Evolutionary conservation across 1,140 invertebrate species (phyloP), one percentile per base, ranked within the genome.

Genomic region (Megathymus violae): DNA sequence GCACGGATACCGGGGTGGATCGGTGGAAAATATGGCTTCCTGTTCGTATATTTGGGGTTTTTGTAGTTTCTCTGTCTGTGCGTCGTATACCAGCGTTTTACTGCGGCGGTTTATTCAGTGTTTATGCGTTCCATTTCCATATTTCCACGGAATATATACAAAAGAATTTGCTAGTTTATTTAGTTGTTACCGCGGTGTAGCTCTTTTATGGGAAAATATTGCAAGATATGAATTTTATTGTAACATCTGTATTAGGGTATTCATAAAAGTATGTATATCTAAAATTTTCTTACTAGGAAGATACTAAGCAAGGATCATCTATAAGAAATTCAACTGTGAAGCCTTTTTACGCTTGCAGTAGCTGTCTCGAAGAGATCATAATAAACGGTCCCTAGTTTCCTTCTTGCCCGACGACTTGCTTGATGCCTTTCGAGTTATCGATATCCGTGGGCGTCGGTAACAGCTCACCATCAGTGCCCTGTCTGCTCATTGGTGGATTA

Each of bases 11-110:
- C 81, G 68, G 87, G 85, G 86, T 85, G 82, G 80, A 80, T 81
- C 78, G 71, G 64, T 73, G 78, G 74, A 84, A 90, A 88, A 90
- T 88, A 88, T 89, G 85, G 83, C 86, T 90, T 90, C 86, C 85
- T 88, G 77, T 88, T 86, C 78, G 74, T 84, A 79, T 81, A 80
- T 71, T 76, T 84, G 72, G 65, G 58, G 51, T 69, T 75, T 76
- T 82, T 79, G 68, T 77, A 76, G 69, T 74, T 82, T 80, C 70
- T 83, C 72, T 69, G 76, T 85, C 46, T 69, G 63, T 58, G 40
- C 62, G 62, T 50, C 68, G 69, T 69, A 68, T 64, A 71, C 64
- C 69, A 67, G 66, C 64, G 62, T 67, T 74, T 73, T 74, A 74
- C 63, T 69, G 67, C 17, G 60, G 60, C 47, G 50, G 50, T 61